phyloP scores from a whole-genome alignment of 2,888 invertebrate species.

The Masnerella sp. region DNA sequence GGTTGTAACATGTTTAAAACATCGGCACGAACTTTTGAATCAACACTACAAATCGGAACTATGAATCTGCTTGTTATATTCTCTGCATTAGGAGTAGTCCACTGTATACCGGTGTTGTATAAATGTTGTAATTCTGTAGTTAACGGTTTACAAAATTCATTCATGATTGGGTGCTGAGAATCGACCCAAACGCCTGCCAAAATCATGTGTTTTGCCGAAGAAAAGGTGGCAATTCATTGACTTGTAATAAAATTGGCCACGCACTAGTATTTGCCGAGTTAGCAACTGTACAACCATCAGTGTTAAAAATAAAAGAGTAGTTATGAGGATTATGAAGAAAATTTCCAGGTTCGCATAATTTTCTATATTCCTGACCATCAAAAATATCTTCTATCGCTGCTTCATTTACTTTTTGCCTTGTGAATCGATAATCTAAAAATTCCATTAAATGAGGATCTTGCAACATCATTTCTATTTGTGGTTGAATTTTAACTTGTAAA shows the following conservation, averaged over 20 bases:
- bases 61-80: slow-evolving; percentile 10
- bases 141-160: slow-evolving; percentile 12
- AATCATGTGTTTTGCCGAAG: slow-evolving; percentile 34
- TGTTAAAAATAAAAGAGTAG: slow-evolving; percentile 44
- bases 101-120: slow-evolving; percentile 7
- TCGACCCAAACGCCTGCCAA: slow-evolving; percentile 47
- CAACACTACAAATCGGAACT: slow-evolving; percentile 9
- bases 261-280: slow-evolving; percentile 24
- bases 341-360: slow-evolving; percentile 12
- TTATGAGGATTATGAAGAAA: slow-evolving; percentile 29
- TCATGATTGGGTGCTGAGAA: slow-evolving; percentile 34
- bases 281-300: slow-evolving; percentile 24
- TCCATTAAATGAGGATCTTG: not conserved
- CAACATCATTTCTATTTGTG: slow-evolving; percentile 1
- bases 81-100: not conserved
- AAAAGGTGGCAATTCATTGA: slow-evolving; percentile 47
- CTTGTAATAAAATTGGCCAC: slow-evolving; percentile 30
- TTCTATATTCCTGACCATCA: slow-evolving; percentile 22
- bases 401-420: not conserved
- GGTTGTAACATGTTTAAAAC: slow-evolving; percentile 21
- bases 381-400: slow-evolving; percentile 31
- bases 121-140: slow-evolving; percentile 1
- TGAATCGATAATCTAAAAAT: slow-evolving; percentile 7
- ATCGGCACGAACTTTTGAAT: slow-evolving; percentile 8
- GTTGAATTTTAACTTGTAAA: slow-evolving; percentile 13